A percentile compares a stretch with the other conserved stretches of the same genome.
Conservation (phyloP, 2,888 invertebrate genomes). For the Perdita meconis region DNA sequence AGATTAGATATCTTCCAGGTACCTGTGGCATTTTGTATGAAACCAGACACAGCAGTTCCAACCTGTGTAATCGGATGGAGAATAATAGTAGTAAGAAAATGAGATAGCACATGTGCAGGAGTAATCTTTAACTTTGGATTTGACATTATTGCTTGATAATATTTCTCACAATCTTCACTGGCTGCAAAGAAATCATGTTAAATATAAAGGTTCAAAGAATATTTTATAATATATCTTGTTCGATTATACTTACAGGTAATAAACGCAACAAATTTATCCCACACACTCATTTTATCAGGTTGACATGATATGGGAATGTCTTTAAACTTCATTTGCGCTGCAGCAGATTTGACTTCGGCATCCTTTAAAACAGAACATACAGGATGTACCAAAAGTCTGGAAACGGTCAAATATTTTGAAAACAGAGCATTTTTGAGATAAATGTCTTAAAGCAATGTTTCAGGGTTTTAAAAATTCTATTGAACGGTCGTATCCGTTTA, state of each 20-base stretch:
- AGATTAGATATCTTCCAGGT: conserved; percentile 30
- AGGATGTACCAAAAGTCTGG: no score
- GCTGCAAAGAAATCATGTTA: conserved; percentile 37
- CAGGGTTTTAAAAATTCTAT: no score
- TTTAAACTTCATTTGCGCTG: conserved; percentile 67
- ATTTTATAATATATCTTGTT: background rate
- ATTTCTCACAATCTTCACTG: conserved; percentile 74
- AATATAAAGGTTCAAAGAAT: background rate
- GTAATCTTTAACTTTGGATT: conserved; percentile 77
- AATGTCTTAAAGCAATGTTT: no score
- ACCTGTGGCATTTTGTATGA: conserved; percentile 76
- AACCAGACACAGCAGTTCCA: conserved; percentile 68
- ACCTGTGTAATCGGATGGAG: conserved; percentile 68
- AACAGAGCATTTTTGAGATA: no score
- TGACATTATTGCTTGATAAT: conserved; percentile 73
- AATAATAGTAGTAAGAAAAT: conserved; percentile 70
- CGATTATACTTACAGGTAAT: conserved; percentile 62
- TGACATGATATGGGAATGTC: conserved; percentile 74
- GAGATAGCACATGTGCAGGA: conserved; percentile 74
- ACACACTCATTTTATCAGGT: conserved; percentile 70
- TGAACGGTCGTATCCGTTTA: no score
- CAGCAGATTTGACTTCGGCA: conserved; percentile 72
- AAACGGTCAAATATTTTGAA: no score
- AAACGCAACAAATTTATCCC: conserved; percentile 53
- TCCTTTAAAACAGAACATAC: conserved; percentile 65